Conservation (phyloP, 2,113 vertebrate genomes). For the Gobio gobio region DNA sequence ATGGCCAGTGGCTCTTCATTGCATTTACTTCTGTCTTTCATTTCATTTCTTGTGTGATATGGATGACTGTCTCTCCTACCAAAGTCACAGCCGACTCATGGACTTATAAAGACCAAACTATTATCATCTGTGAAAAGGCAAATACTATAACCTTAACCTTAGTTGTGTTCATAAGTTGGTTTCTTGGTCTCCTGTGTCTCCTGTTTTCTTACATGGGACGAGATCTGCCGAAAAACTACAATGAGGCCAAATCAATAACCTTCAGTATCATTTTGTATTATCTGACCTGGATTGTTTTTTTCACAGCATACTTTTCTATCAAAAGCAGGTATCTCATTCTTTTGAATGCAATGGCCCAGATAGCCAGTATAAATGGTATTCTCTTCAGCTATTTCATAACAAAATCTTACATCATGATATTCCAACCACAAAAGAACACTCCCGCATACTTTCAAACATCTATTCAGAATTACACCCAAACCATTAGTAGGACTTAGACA, state of each 20-base stretch:
- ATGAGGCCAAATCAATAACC: conserved; percentile 86
- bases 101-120: conserved; percentile 62
- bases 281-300: conserved; percentile 75
- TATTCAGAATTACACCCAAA: conserved; percentile 83
- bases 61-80: conserved; percentile 58
- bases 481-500: conserved; percentile 64
- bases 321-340: conserved; percentile 64
- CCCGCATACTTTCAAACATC: conserved; percentile 82
- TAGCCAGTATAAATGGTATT: conserved; percentile 73
- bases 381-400: conserved; percentile 83
- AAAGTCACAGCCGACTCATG: conserved; percentile 65
- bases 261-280: conserved; percentile 83
- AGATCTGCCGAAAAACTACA: conserved; percentile 89
- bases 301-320: conserved; percentile 66
- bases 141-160: rapidly evolving
- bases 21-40: conserved; percentile 63
- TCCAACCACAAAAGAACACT: conserved; percentile 80
- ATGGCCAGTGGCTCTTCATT: conserved; percentile 77
- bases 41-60: conserved; percentile 60
- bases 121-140: conserved; percentile 71
- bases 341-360: conserved; percentile 63
- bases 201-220: conserved; percentile 85
- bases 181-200: conserved; percentile 77
- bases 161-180: conserved; percentile 53
- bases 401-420: conserved; percentile 81